Evolutionary conservation across 1,140 invertebrate genomes (phyloP).

Genomic region (Latrodectus geometricus): DNA sequence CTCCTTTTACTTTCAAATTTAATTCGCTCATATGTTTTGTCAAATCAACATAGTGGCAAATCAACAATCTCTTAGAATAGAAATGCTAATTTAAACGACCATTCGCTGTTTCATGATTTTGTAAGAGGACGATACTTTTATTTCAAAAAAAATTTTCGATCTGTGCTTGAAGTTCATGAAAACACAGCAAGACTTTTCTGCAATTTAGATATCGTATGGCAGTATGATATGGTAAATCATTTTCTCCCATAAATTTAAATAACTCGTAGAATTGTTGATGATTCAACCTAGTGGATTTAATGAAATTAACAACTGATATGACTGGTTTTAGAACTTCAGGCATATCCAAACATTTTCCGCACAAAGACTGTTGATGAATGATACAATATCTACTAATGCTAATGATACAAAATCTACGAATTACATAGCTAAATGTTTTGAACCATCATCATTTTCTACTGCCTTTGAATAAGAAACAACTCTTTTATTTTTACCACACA

Average conservation of each 20-base stretch:
- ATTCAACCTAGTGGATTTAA: constrained; percentile 65
- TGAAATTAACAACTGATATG: no score
- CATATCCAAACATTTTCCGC: no score
- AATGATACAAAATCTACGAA: constrained; percentile 68
- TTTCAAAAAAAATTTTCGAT: constrained; percentile 19
- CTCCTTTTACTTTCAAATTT: constrained; percentile 10
- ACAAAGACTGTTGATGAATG: no score
- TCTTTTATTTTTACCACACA: constrained; percentile 64
- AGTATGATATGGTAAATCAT: constrained; percentile 15
- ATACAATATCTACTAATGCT: constrained; percentile 65
- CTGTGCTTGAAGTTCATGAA: constrained; percentile 63
- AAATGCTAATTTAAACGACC: constrained; percentile 23
- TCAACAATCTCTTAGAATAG: no score
- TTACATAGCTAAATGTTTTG: constrained; percentile 59
- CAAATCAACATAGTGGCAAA: constrained; percentile 12
- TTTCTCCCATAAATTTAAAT: constrained; percentile 64
- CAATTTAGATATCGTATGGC: constrained; percentile 65
- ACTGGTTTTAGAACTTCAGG: no score
- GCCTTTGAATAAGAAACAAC: constrained; percentile 62
- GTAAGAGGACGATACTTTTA: constrained; percentile 11
- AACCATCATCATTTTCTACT: constrained; percentile 16
- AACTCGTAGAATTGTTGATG: constrained; percentile 66
- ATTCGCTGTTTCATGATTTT: constrained; percentile 7
- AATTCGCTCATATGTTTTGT: neutral
- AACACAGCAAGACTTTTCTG: constrained; percentile 64